A percentile compares a stretch with the other conserved stretches of the same genome.
phyloP scores from a whole-genome alignment of 2,888 invertebrate genomes.

The Phoronis australis region DNA sequence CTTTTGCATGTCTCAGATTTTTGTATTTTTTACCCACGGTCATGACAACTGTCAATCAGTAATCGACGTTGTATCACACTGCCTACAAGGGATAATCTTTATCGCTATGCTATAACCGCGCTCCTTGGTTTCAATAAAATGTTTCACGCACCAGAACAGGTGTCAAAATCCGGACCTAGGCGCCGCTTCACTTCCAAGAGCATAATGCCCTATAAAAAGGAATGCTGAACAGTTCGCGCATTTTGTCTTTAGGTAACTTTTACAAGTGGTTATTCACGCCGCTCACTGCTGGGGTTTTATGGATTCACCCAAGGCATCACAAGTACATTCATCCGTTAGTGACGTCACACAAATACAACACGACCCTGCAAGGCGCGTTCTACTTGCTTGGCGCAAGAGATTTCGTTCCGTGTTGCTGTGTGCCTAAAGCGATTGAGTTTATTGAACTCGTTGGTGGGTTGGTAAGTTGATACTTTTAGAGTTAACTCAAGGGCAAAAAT shows the following conservation, averaged over 20 bases:
- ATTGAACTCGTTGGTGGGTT: conserved; percentile 27
- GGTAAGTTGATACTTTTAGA: conserved; percentile 12
- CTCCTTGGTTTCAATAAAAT: no score
- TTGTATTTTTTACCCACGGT: no score
- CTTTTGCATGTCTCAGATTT: no score
- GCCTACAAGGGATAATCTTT: no score
- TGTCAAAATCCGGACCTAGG: no score
- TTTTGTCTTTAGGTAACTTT: conserved; percentile 31
- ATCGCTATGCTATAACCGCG: no score
- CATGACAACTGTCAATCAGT: no score
- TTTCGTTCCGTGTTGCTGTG: conserved; percentile 17
- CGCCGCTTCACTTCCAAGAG: no score
- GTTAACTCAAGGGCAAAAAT: no score
- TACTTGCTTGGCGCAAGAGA: conserved; percentile 25
- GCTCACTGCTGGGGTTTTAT: conserved; percentile 37
- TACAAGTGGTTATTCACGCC: conserved; percentile 46
- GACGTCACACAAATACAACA: conserved; percentile 20
- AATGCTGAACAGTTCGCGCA: not conserved
- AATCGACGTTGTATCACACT: no score
- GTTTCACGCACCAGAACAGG: no score
- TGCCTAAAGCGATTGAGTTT: conserved; percentile 21
- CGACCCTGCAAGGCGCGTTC: conserved; percentile 22
- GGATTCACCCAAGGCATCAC: conserved; percentile 23
- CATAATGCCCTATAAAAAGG: no score
- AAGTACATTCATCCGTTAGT: conserved; percentile 20